A percentile compares a stretch with the other conserved stretches of the same genome.
Evolutionary conservation across 2,113 vertebrate genomes (phyloP).

Genomic region (Myotis davidii): DNA sequence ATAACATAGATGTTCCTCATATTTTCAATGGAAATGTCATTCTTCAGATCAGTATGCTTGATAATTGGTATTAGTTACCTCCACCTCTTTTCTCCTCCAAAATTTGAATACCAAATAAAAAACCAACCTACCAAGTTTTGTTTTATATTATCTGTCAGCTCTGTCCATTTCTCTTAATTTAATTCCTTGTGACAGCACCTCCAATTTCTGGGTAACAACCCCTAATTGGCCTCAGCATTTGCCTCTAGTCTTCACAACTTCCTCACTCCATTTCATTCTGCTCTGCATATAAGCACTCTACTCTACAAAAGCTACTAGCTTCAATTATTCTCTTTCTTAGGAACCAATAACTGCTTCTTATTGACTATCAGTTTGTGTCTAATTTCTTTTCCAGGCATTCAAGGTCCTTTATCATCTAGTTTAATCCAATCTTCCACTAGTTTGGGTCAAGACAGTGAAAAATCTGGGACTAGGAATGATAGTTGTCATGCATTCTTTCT

Average conservation of each 20-base stretch:
- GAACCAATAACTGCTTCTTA: conserved; percentile 11
- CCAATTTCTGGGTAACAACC: neutral
- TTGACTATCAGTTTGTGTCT: neutral
- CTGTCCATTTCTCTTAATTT: neutral
- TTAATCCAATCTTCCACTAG: neutral
- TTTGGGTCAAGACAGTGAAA: neutral
- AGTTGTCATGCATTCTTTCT: neutral
- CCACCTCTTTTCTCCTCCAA: neutral
- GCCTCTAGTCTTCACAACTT: neutral
- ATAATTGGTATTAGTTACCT: neutral
- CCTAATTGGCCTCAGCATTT: neutral
- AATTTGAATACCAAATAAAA: conserved; percentile 36
- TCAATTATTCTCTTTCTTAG: conserved; percentile 8
- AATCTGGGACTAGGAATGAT: neutral
- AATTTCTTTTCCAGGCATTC: neutral
- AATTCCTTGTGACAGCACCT: neutral
- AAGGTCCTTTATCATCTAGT: neutral
- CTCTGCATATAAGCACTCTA: neutral
- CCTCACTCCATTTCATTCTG: neutral
- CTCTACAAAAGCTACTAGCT: neutral
- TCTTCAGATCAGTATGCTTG: neutral
- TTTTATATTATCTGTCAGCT: conserved; percentile 2
- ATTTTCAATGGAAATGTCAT: conserved; percentile 46
- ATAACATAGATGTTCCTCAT: neutral
- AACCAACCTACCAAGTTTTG: neutral